Evolutionary conservation across 2,113 vertebrate species (phyloP).

Genomic region (Empidonax alnorum): DNA sequence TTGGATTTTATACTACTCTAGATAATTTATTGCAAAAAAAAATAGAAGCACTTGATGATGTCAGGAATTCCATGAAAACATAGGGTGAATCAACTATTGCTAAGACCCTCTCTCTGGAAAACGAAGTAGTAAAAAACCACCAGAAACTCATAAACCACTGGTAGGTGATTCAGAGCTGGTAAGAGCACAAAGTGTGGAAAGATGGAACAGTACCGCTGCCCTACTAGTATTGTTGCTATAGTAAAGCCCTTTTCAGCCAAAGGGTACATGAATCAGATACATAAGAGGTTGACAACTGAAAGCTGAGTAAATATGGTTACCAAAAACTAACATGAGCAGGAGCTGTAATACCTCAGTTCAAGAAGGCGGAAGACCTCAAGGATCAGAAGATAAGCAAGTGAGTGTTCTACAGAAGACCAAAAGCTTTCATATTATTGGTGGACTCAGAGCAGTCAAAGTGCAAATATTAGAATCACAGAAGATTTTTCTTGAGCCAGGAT

Average conservation of each 20-base stretch:
- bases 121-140: background rate
- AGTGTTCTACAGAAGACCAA: background rate
- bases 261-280: background rate
- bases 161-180: background rate
- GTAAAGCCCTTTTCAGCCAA: background rate
- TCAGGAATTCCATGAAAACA: background rate
- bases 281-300: background rate
- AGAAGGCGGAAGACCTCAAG: background rate
- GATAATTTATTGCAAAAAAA: background rate
- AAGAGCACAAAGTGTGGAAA: background rate
- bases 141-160: background rate
- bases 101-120: background rate
- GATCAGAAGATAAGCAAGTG: background rate
- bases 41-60: background rate
- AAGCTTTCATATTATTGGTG: background rate
- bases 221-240: background rate
- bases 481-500: background rate
- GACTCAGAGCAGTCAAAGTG: background rate
- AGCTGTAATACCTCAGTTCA: background rate
- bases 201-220: background rate
- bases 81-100: background rate
- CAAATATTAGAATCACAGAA: background rate
- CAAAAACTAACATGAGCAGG: background rate
- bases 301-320: background rate
- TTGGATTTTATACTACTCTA: background rate